phyloP scores from a whole-genome alignment of 1,140 invertebrate genomes.

The Plodia interpunctella region DNA sequence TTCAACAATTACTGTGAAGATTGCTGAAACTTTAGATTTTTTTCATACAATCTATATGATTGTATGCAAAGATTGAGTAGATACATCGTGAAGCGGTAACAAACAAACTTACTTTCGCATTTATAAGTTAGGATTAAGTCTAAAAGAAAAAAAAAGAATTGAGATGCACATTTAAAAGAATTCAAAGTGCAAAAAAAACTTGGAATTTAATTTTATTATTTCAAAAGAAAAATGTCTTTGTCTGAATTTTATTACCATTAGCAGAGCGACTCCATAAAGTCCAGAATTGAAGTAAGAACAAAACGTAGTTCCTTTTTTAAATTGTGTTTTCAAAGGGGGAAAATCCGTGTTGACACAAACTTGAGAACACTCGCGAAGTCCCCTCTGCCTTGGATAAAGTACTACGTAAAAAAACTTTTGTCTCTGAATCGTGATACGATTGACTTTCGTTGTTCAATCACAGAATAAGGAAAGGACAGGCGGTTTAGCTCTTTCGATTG shows the following conservation, averaged over 20 bases:
- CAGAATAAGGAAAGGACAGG: neutral
- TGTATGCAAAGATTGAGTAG: too few relatives aligned
- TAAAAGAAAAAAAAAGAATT: too few relatives aligned
- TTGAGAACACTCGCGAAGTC: neutral
- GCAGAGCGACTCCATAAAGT: neutral
- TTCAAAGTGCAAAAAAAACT: too few relatives aligned
- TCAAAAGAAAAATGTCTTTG: neutral
- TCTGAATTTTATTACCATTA: neutral
- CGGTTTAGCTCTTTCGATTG: too few relatives aligned
- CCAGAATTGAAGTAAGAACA: neutral
- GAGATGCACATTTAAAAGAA: too few relatives aligned
- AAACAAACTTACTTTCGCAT: too few relatives aligned
- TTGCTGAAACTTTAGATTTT: too few relatives aligned
- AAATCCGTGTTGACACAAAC: neutral
- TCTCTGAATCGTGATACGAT: constrained; percentile 3
- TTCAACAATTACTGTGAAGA: too few relatives aligned
- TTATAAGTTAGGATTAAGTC: too few relatives aligned
- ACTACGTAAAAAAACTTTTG: constrained; percentile 1
- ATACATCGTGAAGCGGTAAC: too few relatives aligned
- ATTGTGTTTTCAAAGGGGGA: neutral
- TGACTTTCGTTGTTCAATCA: neutral
- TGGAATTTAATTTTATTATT: neutral
- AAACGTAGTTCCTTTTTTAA: constrained; percentile 2
- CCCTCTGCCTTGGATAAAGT: neutral
- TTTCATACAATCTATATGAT: too few relatives aligned